phyloP scores from a whole-genome alignment of 2,888 invertebrate genomes.

The Bellardia pandia region DNA sequence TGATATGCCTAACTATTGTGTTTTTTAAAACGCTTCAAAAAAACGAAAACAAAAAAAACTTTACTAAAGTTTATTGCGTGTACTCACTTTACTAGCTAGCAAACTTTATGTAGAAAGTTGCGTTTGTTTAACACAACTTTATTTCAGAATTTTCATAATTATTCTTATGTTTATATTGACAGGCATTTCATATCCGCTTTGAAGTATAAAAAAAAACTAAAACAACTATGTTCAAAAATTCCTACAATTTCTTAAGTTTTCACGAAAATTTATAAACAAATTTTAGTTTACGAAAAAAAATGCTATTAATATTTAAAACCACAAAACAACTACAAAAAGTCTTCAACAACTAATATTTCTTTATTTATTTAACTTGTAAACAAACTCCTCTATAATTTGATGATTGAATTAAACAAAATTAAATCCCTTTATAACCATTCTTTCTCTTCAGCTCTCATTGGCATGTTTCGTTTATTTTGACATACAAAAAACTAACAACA shows the following conservation, averaged over 20 bases:
- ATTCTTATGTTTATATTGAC: constrained; percentile 16
- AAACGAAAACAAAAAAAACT: neutral
- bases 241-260: constrained; percentile 9
- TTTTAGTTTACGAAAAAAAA: neutral
- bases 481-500: constrained; percentile 5
- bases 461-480: constrained; percentile 15
- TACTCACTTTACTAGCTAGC: constrained; percentile 7
- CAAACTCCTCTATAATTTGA: constrained; percentile 28
- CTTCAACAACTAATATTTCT: neutral
- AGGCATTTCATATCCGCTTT: constrained; percentile 47
- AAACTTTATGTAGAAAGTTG: constrained; percentile 33
- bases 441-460: neutral
- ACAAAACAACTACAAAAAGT: constrained; percentile 36
- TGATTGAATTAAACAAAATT: constrained; percentile 58
- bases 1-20: neutral
- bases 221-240: neutral
- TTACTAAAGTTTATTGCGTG: constrained; percentile 57
- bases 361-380: constrained; percentile 21
- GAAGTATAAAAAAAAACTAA: neutral
- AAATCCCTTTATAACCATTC: neutral
- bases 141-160: neutral
- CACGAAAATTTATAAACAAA: neutral
- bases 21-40: neutral
- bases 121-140: constrained; percentile 48
- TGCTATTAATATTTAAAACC: constrained; percentile 5